phyloP scores from a whole-genome alignment of 1,140 invertebrate species.

The Drosophila dunni region DNA sequence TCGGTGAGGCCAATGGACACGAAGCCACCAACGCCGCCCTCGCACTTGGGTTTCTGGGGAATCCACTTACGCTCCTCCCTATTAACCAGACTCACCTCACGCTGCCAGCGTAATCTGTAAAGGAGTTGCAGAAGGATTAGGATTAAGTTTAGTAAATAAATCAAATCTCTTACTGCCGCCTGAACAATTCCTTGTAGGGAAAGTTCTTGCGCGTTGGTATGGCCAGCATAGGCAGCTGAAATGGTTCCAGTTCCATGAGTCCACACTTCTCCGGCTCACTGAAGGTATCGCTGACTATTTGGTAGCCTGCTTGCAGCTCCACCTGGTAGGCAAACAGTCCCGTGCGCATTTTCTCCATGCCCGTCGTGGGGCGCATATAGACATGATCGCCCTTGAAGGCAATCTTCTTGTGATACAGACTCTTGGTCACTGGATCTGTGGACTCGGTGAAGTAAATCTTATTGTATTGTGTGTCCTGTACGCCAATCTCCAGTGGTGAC shows the following conservation, averaged over 20 bases:
- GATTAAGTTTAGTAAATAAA: neutral
- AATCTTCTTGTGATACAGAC: slow-evolving; percentile 86
- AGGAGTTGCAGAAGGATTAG: neutral
- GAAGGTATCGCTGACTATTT: slow-evolving; percentile 86
- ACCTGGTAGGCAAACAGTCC: slow-evolving; percentile 87
- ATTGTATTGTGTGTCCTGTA: slow-evolving; percentile 87
- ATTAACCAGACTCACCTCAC: slow-evolving; percentile 83
- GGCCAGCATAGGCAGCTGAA: slow-evolving; percentile 85
- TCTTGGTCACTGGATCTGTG: slow-evolving; percentile 85
- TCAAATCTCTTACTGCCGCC: slow-evolving; percentile 79
- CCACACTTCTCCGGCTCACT: slow-evolving; percentile 87
- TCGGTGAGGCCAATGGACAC: slow-evolving; percentile 85
- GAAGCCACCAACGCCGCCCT: slow-evolving; percentile 84
- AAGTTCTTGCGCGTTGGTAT: slow-evolving; percentile 86
- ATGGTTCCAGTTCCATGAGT: slow-evolving; percentile 86
- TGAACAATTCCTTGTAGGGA: slow-evolving; percentile 86
- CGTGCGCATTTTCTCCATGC: slow-evolving; percentile 85
- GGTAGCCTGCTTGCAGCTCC: slow-evolving; percentile 86
- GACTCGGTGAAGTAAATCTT: slow-evolving; percentile 86
- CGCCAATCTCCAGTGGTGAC: slow-evolving; percentile 86
- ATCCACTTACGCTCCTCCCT: slow-evolving; percentile 84
- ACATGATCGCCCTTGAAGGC: slow-evolving; percentile 85
- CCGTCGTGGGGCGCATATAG: slow-evolving; percentile 85
- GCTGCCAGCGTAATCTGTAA: slow-evolving; percentile 83
- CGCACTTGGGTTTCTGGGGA: slow-evolving; percentile 85